A percentile compares a stretch with the other conserved stretches of the same genome.
phyloP scores from a whole-genome alignment of 2,113 vertebrate genomes.

The Carettochelys insculpta region DNA sequence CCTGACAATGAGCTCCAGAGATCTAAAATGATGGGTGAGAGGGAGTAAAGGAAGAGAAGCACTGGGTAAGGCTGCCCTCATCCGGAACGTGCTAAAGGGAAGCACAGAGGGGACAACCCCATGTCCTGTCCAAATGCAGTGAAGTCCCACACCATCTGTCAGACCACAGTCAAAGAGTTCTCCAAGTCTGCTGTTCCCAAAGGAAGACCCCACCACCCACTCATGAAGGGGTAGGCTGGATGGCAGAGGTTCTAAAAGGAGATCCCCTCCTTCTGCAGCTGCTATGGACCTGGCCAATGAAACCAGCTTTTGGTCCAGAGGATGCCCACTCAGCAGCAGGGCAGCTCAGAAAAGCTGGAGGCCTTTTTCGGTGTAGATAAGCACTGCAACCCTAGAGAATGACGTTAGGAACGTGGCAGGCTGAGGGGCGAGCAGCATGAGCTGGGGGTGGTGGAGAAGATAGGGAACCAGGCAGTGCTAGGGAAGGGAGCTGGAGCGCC shows the following conservation, averaged over 20 bases:
- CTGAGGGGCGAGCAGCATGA: neutral
- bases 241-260: neutral
- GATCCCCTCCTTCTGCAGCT: neutral
- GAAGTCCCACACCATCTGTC: neutral
- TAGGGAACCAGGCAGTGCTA: neutral
- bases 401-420: too few relatives aligned
- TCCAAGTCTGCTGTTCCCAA: neutral
- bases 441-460: too few relatives aligned
- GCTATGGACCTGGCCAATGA: neutral
- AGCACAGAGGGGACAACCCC: neutral
- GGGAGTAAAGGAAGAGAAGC: neutral
- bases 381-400: neutral
- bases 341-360: neutral
- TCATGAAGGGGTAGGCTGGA: neutral
- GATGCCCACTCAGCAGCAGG: neutral
- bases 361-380: neutral
- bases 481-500: neutral
- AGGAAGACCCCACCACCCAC: neutral
- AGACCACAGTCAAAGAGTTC: neutral
- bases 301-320: neutral
- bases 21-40: neutral
- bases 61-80: neutral
- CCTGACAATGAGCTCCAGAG: neutral
- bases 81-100: neutral
- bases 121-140: neutral